phyloP scores from a whole-genome alignment of 2,113 vertebrate genomes.

The Orthonyx spaldingii region DNA sequence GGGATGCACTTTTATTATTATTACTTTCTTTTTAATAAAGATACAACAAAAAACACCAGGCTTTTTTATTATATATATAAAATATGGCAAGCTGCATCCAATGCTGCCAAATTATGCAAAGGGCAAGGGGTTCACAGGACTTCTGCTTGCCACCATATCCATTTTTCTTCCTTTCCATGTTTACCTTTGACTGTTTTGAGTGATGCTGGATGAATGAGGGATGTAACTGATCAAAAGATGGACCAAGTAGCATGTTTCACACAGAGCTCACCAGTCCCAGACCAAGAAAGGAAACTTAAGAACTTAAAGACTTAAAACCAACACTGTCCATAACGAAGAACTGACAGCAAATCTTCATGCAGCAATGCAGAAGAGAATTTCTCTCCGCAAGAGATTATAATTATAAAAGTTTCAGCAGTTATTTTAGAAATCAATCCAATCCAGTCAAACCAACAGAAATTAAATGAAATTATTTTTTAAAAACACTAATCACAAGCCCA shows the following conservation, averaged over 20 bases:
- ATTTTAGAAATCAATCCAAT: slow-evolving; percentile 65
- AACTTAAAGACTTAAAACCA: slow-evolving; percentile 70
- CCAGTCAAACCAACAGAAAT: slow-evolving; percentile 65
- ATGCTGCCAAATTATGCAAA: not conserved
- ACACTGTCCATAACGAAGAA: slow-evolving; percentile 72
- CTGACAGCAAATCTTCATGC: slow-evolving; percentile 85
- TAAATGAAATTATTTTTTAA: not conserved
- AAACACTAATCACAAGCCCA: slow-evolving; percentile 74
- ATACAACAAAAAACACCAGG: not conserved
- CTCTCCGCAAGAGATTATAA: slow-evolving; percentile 40
- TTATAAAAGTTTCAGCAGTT: slow-evolving; percentile 60
- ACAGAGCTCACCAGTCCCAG: slow-evolving; percentile 77
- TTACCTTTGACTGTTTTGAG: slow-evolving; percentile 82
- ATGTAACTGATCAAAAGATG: slow-evolving; percentile 86
- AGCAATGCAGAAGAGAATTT: slow-evolving; percentile 68
- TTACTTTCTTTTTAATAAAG: not conserved
- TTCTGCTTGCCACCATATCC: not conserved
- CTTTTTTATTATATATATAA: not conserved
- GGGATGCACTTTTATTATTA: not conserved
- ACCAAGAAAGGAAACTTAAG: slow-evolving; percentile 81
- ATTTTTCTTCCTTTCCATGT: not conserved
- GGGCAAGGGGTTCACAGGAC: not conserved
- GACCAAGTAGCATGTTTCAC: slow-evolving; percentile 81
- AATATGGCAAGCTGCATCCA: not conserved
- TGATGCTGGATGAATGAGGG: slow-evolving; percentile 63